A percentile compares a stretch with the other conserved stretches of the same genome.
phyloP scores from a whole-genome alignment of 2,797 vertebrate genomes.

The Simalia tracyae region DNA sequence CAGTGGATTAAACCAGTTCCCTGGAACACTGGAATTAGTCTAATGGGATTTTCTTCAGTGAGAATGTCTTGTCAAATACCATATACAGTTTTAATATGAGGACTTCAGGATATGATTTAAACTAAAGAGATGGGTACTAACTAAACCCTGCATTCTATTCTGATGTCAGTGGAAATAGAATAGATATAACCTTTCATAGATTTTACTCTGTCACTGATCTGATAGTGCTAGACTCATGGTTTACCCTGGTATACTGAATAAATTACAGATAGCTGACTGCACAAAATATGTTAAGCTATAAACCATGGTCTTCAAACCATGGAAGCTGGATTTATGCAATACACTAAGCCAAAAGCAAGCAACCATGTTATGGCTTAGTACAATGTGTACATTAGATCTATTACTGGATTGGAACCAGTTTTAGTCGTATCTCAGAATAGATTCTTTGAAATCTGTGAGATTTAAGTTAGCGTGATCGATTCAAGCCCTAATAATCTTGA shows the following conservation, averaged over 20 bases:
- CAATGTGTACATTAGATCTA: neutral
- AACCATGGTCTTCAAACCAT: neutral
- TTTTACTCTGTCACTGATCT: neutral
- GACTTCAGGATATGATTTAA: neutral
- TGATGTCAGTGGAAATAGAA: neutral
- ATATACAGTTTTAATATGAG: neutral
- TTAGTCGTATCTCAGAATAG: neutral
- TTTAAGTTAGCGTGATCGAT: neutral
- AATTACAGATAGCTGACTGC: neutral
- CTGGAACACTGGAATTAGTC: neutral
- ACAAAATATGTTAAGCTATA: neutral
- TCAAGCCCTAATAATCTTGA: neutral
- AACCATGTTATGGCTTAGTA: neutral
- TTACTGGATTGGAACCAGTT: neutral
- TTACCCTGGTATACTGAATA: neutral
- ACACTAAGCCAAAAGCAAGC: neutral
- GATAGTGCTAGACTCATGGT: neutral
- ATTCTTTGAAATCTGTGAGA: neutral
- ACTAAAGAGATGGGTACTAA: neutral
- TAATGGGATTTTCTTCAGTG: neutral
- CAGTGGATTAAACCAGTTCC: too few species aligned
- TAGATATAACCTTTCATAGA: neutral
- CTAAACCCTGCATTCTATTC: neutral
- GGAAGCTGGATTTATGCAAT: neutral
- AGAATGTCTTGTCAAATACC: neutral